Percentiles rank a stretch among this genome's conserved stretches.
phyloP scores from a whole-genome alignment of 2,797 vertebrate genomes.

The Gobionotothen gibberifrons region DNA sequence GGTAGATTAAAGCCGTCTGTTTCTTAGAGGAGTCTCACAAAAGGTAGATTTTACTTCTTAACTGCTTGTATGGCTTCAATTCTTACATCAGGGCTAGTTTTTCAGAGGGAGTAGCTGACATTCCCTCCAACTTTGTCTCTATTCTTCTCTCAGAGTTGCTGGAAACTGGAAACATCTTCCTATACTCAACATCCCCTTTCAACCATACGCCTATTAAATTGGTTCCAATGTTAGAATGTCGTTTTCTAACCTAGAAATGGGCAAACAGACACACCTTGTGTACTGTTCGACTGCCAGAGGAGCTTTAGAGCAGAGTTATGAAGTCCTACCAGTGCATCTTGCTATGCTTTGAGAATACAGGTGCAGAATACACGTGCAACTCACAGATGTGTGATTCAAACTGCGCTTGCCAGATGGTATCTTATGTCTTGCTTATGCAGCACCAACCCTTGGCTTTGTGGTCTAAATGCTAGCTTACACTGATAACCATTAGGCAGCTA shows the following conservation, averaged over 20 bases:
- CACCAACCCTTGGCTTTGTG: not conserved
- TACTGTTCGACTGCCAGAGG: slow-evolving; percentile 7
- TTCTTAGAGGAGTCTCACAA: slow-evolving; percentile 50
- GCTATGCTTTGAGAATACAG: not conserved
- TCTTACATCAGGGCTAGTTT: slow-evolving; percentile 48
- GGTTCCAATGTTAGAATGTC: slow-evolving; percentile 21
- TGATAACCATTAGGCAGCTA: not conserved
- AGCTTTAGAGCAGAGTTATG: not conserved
- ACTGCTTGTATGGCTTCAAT: slow-evolving; percentile 37
- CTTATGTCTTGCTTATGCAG: not conserved
- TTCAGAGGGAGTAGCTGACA: slow-evolving; percentile 69
- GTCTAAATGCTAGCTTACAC: not conserved
- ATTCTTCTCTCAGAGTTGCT: slow-evolving; percentile 51
- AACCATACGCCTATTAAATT: slow-evolving; percentile 41
- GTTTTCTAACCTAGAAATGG: not conserved
- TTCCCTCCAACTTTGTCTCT: slow-evolving; percentile 56
- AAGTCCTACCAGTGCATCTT: not conserved
- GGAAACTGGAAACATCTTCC: slow-evolving; percentile 61
- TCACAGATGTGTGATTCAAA: not conserved
- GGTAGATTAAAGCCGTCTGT: slow-evolving; percentile 51
- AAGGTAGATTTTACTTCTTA: slow-evolving; percentile 51
- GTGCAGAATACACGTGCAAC: not conserved
- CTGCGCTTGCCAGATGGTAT: no score
- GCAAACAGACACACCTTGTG: slow-evolving; percentile 1
- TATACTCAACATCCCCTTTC: slow-evolving; percentile 34